Evolutionary conservation across 1,140 invertebrate genomes (phyloP).

Genomic region (Philopotamus ludificatus): DNA sequence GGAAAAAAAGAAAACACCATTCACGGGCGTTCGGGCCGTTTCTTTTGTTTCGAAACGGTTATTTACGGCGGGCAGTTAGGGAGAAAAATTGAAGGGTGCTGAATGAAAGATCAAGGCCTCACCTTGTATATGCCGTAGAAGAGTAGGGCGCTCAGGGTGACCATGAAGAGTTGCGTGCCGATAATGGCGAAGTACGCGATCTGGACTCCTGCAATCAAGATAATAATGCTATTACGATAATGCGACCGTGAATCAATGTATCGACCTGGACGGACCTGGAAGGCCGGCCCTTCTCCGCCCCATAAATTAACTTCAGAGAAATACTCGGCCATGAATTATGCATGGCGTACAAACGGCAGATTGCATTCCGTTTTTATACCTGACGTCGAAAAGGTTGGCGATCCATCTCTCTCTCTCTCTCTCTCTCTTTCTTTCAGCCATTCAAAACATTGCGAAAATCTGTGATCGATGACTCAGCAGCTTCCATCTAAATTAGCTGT

Average conservation of each 20-base stretch:
- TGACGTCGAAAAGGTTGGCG: too few species aligned
- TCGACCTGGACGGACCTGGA: constrained; percentile 1
- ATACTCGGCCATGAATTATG: too few species aligned
- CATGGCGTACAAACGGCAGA: too few species aligned
- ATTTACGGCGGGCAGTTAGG: background rate
- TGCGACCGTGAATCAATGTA: background rate
- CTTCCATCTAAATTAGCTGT: too few species aligned
- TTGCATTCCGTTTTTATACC: too few species aligned
- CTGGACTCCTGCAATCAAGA: constrained; percentile 65
- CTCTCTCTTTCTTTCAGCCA: too few species aligned
- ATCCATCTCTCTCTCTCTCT: too few species aligned
- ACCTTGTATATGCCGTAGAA: constrained; percentile 72
- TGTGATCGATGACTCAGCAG: too few species aligned
- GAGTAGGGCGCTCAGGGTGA: constrained; percentile 64
- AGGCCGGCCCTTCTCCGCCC: constrained; percentile 8
- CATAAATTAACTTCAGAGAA: background rate
- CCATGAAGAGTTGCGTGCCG: constrained; percentile 71
- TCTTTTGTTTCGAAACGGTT: background rate
- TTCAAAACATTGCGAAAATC: too few species aligned
- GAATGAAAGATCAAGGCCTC: constrained; percentile 41
- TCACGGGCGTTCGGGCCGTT: too few species aligned
- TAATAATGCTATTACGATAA: constrained; percentile 21
- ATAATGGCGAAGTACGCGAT: constrained; percentile 73
- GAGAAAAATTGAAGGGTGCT: background rate
- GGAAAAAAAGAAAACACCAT: too few species aligned